Evolutionary conservation across 1,140 invertebrate genomes (phyloP).

Genomic region (Prorops nasuta): DNA sequence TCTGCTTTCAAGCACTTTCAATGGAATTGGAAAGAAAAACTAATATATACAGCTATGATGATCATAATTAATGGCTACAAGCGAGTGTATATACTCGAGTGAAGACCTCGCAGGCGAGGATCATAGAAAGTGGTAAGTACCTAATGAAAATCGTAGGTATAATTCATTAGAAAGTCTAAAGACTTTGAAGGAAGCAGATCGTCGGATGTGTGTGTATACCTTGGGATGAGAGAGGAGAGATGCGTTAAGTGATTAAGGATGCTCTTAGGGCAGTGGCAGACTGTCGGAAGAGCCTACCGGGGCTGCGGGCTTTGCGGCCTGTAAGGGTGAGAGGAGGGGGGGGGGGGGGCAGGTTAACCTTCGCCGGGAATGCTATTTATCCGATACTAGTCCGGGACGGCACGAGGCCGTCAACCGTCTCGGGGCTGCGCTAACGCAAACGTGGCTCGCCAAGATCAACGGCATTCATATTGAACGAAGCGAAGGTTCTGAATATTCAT

Average conservation of each 20-base stretch:
- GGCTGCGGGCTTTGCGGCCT: not conserved
- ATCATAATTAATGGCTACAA: not conserved
- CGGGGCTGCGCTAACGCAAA: slow-evolving; percentile 25
- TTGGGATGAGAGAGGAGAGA: too few species aligned
- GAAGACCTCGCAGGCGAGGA: too few species aligned
- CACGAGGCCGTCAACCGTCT: slow-evolving; percentile 13
- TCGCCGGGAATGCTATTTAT: slow-evolving; percentile 39
- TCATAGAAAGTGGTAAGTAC: too few species aligned
- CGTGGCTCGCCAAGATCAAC: slow-evolving; percentile 45
- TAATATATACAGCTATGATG: too few species aligned
- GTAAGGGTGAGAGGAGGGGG: not conserved
- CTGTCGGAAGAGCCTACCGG: too few species aligned
- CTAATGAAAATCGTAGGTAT: too few species aligned
- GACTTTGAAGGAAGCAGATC: too few species aligned
- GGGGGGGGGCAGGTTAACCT: slow-evolving; percentile 7
- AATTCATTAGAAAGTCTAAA: too few species aligned
- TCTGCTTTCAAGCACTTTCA: too few species aligned
- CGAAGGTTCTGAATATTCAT: slow-evolving; percentile 53
- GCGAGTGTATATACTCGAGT: not conserved
- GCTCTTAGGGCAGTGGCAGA: not conserved
- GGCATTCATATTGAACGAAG: slow-evolving; percentile 53
- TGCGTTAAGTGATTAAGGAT: not conserved
- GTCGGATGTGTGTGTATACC: too few species aligned
- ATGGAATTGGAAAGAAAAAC: too few species aligned
- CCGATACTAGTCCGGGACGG: slow-evolving; percentile 38